Evolutionary conservation across 2,888 invertebrate species (phyloP), one percentile per base, ranked within the genome.

Genomic region (Tethea ocularis): DNA sequence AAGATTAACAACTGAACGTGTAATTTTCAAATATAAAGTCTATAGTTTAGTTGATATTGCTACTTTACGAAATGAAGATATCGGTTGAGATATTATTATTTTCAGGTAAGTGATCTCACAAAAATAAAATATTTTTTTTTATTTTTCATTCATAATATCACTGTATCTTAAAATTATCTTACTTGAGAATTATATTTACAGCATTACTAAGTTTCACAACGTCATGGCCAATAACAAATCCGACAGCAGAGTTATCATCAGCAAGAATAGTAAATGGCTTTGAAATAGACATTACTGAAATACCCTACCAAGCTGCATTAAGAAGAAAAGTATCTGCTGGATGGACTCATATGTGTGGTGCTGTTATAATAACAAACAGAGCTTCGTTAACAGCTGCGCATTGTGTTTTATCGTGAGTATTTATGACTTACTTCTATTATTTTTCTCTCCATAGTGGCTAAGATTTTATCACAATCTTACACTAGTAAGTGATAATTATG

Each of bases 261-360:
- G 76, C 79, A 10, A 80, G 91, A 29, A 87, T 93, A 64, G 91
- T 93, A 1, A 94, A 94, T 67, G 94, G 94, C 13, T 83, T 78
- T 67, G 82, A 81, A 68, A 85, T 90, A 29, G 83, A 88, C 66
- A 91, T 93, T 57, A 79, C 71, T 2, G 81, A 86, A 51, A 74
- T 91, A 13, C 92, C 93, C 6, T 94, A 94, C 69, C 91, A 91
- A 66, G 91, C 88, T 1, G 73, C 87, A 17, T 60, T 92, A 52
- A 77, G 82, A 13, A 74, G 84, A 26, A 80, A 63, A 60, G 72
- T 75, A 0, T 5, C 66, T 0, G 61, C 74, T 1, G 84, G 86
- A 15, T 93, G 88, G 87, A 63, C 74, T 3, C 90, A 91, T 60
- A 77, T 76, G 1, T 93, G 93, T 74, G 93, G 93, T 29, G 92